Percentiles rank a stretch among this genome's conserved stretches.
phyloP scores from a whole-genome alignment of 2,113 vertebrate species.

The Onychorhynchus coronatus region DNA sequence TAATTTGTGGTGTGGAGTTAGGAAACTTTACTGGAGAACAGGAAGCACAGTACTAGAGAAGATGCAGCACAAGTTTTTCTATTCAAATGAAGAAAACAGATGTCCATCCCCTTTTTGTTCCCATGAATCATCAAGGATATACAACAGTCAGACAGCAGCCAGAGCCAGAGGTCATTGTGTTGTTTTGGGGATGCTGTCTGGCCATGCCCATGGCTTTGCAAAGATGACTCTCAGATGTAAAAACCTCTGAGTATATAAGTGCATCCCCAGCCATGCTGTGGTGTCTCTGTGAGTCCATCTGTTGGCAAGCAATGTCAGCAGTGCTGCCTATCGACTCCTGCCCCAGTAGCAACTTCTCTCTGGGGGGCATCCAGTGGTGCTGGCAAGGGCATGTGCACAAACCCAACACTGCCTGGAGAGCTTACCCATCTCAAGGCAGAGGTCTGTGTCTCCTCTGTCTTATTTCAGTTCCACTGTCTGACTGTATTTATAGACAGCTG shows the following conservation, averaged over 20 bases:
- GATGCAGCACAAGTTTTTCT: background rate
- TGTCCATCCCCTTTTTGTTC: background rate
- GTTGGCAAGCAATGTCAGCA: background rate
- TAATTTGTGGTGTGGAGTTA: background rate
- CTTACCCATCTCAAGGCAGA: background rate
- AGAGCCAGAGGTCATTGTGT: background rate
- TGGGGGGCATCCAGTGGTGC: fast-evolving
- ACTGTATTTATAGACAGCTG: background rate
- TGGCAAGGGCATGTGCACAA: background rate
- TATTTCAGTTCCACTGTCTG: background rate
- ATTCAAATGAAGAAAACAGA: background rate
- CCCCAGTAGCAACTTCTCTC: background rate
- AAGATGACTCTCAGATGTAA: background rate
- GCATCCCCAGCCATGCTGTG: background rate
- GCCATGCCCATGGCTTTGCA: background rate
- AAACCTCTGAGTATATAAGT: background rate
- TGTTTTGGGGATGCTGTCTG: background rate
- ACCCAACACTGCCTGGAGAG: fast-evolving
- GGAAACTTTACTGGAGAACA: background rate
- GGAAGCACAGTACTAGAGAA: fast-evolving
- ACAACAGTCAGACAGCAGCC: background rate
- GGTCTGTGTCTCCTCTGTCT: background rate
- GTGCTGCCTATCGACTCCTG: fast-evolving
- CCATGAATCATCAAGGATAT: background rate
- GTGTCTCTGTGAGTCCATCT: background rate